Evolutionary conservation across 2,113 vertebrate species (phyloP), one percentile per base, ranked within the genome.

Genomic region (Zingel zingel): DNA sequence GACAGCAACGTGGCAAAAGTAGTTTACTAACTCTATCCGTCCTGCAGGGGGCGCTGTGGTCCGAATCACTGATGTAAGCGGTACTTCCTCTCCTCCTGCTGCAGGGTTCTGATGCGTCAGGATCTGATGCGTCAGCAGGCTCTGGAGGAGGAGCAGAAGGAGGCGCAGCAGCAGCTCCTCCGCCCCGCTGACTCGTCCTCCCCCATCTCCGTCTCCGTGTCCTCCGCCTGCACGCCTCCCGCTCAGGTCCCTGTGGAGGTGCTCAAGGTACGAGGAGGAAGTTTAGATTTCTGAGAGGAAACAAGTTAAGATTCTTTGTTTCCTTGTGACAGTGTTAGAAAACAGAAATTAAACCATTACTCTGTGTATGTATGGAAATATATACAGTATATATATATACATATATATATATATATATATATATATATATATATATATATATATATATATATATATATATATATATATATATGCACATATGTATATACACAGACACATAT

Each of bases 81-180:
- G 33, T 5, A 6, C 19, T 13, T 39, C 27, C 76, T 67, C 21
- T 63, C 69, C 39, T 43, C 23, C 54, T 73, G 70, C 85, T 81
- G 66, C 86, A 90, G 96, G 70, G 95, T 98, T 70, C 89, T 96
- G 71, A 90, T 97, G 88, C 94, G 97, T 33, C 97, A 98, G 94
- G 96, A 97, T 90, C 93, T 98, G 80, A 98, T 98, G 97, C 92
- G 96, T 81, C 96, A 97, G 75, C 97, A 97, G 93, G 94, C 96
- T 0, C 95, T 95, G 81, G 96, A 97, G 80, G 96, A 97, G 91
- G 96, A 97, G 91, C 94, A 95, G 75, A 94, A 96, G 74, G 97
- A 97, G 86, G 96, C 94, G 14, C 96, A 94, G 85, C 95, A 77
- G 21, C 85, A 80, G 69, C 68, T 81, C 5, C 73, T 74, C 14